Conservation (phyloP, 2,888 invertebrate species). For the Zygogramma bicolorata region DNA sequence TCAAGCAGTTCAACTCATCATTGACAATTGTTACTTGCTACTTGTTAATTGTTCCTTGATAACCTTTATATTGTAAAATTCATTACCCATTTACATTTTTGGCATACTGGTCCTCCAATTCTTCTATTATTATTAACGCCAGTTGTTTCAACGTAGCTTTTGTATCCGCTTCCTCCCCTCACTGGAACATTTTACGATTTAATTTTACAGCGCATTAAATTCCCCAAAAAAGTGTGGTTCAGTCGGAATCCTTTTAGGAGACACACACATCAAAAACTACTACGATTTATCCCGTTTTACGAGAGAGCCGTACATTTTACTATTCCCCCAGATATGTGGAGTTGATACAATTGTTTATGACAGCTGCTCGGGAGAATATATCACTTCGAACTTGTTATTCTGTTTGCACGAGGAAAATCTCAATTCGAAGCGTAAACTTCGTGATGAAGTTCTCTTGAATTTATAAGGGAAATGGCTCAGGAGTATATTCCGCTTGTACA, state of each 20-base stretch:
- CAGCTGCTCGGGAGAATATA: neutral
- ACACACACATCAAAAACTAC: slow-evolving; percentile 7
- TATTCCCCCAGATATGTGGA: slow-evolving; percentile 1
- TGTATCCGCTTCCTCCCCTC: neutral
- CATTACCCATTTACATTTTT: no score
- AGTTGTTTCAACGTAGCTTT: no score
- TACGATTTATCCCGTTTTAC: neutral
- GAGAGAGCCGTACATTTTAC: slow-evolving; percentile 1
- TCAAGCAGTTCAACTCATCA: no score
- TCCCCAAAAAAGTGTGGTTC: neutral
- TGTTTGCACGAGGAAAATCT: neutral
- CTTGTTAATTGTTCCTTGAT: no score
- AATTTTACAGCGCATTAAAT: neutral
- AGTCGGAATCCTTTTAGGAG: neutral
- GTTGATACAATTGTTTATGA: slow-evolving; percentile 6
- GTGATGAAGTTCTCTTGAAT: no score
- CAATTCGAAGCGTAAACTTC: neutral
- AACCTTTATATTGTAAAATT: no score
- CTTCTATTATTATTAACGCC: no score
- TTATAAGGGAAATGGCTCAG: no score
- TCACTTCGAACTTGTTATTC: neutral
- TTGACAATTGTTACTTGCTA: no score
- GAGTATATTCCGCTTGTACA: no score
- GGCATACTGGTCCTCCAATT: no score
- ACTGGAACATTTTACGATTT: neutral